These are phyloP conservation scores for Lipotes vexillifer DNA, from an alignment of 2,113 vertebrate species.

Conservation along the genomic window DNA sequence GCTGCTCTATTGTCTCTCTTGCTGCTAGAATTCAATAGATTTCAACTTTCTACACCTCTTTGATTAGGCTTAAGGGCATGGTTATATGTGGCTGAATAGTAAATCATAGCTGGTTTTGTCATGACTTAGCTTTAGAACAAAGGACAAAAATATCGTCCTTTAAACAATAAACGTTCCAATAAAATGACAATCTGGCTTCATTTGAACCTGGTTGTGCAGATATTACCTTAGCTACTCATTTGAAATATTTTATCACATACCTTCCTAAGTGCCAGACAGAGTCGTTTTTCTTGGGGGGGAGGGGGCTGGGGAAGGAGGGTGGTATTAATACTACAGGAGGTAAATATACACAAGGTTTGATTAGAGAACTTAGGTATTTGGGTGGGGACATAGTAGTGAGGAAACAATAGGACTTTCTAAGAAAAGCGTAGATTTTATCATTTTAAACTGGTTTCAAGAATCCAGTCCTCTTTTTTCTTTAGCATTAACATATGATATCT, in stretches of 20 bases:
- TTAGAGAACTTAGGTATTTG: not conserved
- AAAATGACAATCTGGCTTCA: not conserved
- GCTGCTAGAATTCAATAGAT: not conserved
- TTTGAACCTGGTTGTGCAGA: not conserved
- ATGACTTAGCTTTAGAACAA: not conserved
- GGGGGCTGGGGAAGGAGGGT: too few species aligned
- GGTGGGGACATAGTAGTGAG: not conserved
- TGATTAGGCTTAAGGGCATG: not conserved
- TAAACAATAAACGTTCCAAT: not conserved
- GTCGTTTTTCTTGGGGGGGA: too few species aligned
- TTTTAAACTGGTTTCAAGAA: conserved; percentile 22
- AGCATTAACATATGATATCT: not conserved
- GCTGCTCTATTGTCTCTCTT: not conserved
- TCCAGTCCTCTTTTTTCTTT: not conserved
- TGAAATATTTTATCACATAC: not conserved
- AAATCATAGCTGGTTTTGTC: not conserved
- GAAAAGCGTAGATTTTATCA: not conserved
- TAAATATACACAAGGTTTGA: not conserved
- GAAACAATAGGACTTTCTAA: not conserved
- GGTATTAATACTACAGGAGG: not conserved
- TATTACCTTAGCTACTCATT: not conserved
- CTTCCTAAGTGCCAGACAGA: not conserved
- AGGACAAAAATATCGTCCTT: not conserved
- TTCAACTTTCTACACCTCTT: not conserved
- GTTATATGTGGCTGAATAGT: not conserved